Evolutionary conservation across 2,888 invertebrate genomes (phyloP).

Genomic region (Thecocarcelia acutangulata): DNA sequence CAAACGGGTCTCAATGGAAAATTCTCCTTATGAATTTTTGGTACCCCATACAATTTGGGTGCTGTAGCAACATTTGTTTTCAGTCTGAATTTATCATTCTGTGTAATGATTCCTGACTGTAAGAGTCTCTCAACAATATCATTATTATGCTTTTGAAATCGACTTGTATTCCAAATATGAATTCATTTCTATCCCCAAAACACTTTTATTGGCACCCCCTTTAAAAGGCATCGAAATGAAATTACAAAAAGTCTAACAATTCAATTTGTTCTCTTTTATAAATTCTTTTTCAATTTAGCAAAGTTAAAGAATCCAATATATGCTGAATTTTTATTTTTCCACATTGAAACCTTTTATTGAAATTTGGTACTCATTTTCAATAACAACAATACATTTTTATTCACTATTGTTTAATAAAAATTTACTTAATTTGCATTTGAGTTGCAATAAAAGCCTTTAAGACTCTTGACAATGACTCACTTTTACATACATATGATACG

Average conservation of each 20-base stretch:
- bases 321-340: not conserved
- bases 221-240: not conserved
- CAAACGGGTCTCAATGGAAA: no score
- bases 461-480: not conserved
- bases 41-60: no score
- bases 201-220: not conserved
- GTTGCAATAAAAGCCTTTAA: conserved; percentile 15
- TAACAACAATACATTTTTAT: conserved; percentile 7
- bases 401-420: conserved; percentile 22
- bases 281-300: not conserved
- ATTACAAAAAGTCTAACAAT: not conserved
- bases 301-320: conserved; percentile 2
- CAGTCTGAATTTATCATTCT: no score
- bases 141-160: no score
- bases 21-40: no score
- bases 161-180: no score
- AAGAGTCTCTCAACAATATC: no score
- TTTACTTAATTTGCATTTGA: conserved; percentile 47
- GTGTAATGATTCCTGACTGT: no score
- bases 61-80: no score
- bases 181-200: no score
- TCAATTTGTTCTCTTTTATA: not conserved
- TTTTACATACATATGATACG: not conserved
- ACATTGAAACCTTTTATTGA: not conserved
- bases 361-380: not conserved